Base-by-base conservation (phyloP, 2,113 vertebrate species). In the Trichechus manatus region DNA sequence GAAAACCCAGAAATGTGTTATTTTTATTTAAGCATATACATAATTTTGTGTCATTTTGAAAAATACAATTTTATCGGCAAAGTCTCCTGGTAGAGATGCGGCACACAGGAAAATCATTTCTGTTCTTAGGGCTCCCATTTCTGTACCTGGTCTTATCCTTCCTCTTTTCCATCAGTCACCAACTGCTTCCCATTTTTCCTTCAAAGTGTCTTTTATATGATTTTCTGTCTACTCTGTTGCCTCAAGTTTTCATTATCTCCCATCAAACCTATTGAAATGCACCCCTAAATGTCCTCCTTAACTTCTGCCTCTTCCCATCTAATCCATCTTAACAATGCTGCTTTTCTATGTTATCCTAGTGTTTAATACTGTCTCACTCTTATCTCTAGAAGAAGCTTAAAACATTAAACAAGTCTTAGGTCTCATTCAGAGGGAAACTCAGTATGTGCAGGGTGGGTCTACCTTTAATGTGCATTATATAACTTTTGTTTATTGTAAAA, bases 11-110 rank as follows among this genome's bases (percentile, higher is more conserved):
- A 91, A 80, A 89, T 59, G 39, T 9, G 14, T 39, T 61, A 72
- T 70, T 77, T 86, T 72, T 36, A 85, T 77, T 78, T 93, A 89
- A 85, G 66, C 53, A 19, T 78, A 77, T 64, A 50, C 19, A 56
- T 97, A 64, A 85, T 77, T 90, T 74, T 17, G 13, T 84, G 39
- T 91, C 63, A 94, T 80, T 66, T 91, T 80, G 39, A 88, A 96
- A 92, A 91, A 29, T 39, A 77, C 11, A 44, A 42, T 75, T 84
- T 89, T 68, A 70, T n/a, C 68, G 91, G 47, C 84, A 85, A 25
- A 44, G 64, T 74, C 31, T 92, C 27, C 1, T 93, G 59, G 53
- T 74, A 44, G 59, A 89, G 31, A 25, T 61, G 82, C 84, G 56
- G 11, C 42, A 84, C 42, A 84, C n/a, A 91, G 6, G 31, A 80